A percentile compares a stretch with the other conserved stretches of the same genome.
These are phyloP conservation scores for Aramus guarauna DNA, from an alignment of 2,113 vertebrate genomes.

Conservation along the genomic window DNA sequence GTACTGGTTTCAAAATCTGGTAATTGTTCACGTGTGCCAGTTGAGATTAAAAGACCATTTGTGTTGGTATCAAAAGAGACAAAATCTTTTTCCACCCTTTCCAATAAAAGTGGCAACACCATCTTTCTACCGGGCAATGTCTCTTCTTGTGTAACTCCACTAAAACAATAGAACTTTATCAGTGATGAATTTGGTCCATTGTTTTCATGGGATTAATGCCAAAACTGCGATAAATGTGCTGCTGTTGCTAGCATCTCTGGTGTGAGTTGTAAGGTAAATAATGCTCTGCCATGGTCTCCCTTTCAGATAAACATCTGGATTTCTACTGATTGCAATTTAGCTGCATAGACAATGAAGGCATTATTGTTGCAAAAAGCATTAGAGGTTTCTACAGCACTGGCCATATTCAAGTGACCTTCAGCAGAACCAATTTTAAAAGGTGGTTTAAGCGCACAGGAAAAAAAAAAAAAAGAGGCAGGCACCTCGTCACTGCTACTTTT, in stretches of 20 bases:
- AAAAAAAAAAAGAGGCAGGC: background rate
- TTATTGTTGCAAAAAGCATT: slow-evolving; percentile 39
- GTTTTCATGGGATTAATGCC: background rate
- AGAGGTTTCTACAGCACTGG: slow-evolving; percentile 11
- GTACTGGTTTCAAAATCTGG: background rate
- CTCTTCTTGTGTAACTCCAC: background rate
- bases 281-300: background rate
- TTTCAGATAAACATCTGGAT: slow-evolving; percentile 37
- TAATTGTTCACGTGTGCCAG: background rate
- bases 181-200: background rate
- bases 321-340: slow-evolving; percentile 16
- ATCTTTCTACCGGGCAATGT: background rate
- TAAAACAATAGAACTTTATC: background rate
- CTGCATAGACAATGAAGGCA: slow-evolving; percentile 50
- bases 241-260: background rate
- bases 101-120: background rate
- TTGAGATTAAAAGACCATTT: background rate
- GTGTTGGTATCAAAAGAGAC: background rate
- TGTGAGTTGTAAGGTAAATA: slow-evolving; percentile 12
- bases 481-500: background rate
- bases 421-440: slow-evolving; percentile 36
- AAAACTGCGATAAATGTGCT: background rate
- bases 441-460: background rate
- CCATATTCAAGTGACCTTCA: slow-evolving; percentile 24
- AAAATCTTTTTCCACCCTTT: background rate